Percentiles rank a stretch among this genome's conserved stretches.
Evolutionary conservation across 2,888 invertebrate species (phyloP).

Genomic region (Cryptops parisi): DNA sequence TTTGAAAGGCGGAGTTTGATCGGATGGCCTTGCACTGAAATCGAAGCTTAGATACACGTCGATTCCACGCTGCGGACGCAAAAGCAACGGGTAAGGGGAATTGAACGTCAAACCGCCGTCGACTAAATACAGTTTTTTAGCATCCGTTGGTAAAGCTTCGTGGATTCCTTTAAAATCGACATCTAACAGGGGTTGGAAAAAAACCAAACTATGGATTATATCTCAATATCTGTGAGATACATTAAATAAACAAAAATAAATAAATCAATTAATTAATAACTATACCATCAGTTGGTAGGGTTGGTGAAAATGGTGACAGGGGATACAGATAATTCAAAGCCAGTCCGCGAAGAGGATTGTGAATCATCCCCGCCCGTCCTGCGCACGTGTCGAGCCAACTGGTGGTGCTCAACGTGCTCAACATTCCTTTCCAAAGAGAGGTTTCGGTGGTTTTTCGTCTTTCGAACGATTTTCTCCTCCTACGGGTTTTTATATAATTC

Average conservation of each 20-base stretch:
- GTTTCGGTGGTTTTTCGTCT: too few species aligned
- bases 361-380: conserved; percentile 34
- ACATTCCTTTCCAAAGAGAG: conserved; percentile 22
- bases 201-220: too few species aligned
- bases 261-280: too few species aligned
- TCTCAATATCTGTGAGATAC: too few species aligned
- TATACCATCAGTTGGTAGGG: conserved; percentile 20
- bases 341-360: conserved; percentile 35
- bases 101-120: conserved; percentile 37
- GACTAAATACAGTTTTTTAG: conserved; percentile 34
- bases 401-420: conserved; percentile 25
- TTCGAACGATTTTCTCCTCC: too few species aligned
- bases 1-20: conserved; percentile 32
- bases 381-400: conserved; percentile 31
- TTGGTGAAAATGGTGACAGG: conserved; percentile 31
- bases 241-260: too few species aligned
- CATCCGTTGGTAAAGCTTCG: conserved; percentile 31
- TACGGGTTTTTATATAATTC: too few species aligned
- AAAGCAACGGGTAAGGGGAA: conserved; percentile 34
- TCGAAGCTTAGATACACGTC: conserved; percentile 35
- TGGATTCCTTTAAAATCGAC: conserved; percentile 32
- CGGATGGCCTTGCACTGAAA: conserved; percentile 32
- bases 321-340: conserved; percentile 30
- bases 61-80: conserved; percentile 34
- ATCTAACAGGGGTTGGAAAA: too few species aligned